Conservation (phyloP, 92 coral and sea anemone species). For the Phenganax subtilis region DNA sequence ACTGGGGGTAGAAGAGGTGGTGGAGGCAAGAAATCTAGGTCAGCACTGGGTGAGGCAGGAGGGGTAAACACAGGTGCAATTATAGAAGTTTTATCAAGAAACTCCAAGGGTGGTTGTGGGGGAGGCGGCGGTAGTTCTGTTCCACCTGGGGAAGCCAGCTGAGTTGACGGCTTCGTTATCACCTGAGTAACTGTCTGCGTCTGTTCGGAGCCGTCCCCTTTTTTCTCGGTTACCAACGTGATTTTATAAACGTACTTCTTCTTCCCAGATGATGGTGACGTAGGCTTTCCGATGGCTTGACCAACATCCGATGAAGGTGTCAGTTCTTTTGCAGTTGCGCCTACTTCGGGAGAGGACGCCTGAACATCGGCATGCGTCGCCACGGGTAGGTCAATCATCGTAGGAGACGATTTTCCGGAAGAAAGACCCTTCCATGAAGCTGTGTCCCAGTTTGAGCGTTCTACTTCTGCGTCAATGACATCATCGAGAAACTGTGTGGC, state of each 20-base stretch:
- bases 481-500: slow-evolving; percentile 72
- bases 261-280: slow-evolving; percentile 10
- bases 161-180: background rate
- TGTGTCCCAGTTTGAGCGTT: slow-evolving; percentile 91
- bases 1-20: slow-evolving; percentile 4
- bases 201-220: slow-evolving; percentile 23
- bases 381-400: background rate
- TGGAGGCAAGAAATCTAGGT: background rate
- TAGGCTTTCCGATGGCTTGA: background rate
- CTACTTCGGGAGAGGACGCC: background rate
- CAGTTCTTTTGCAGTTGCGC: background rate
- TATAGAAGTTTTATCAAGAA: slow-evolving; percentile 3
- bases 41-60: slow-evolving; percentile 12
- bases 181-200: slow-evolving; percentile 17
- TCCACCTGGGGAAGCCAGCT: slow-evolving; percentile 13
- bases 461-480: slow-evolving; percentile 77
- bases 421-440: slow-evolving; percentile 69
- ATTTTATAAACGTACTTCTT: slow-evolving; percentile 34
- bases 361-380: background rate
- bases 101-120: slow-evolving; percentile 64
- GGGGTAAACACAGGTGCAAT: slow-evolving; percentile 32
- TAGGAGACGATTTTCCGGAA: background rate
- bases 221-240: slow-evolving; percentile 35
- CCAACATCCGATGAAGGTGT: background rate
- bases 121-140: slow-evolving; percentile 75